Conservation (phyloP, 2,113 vertebrate species). For the Chaetodon auriga region DNA sequence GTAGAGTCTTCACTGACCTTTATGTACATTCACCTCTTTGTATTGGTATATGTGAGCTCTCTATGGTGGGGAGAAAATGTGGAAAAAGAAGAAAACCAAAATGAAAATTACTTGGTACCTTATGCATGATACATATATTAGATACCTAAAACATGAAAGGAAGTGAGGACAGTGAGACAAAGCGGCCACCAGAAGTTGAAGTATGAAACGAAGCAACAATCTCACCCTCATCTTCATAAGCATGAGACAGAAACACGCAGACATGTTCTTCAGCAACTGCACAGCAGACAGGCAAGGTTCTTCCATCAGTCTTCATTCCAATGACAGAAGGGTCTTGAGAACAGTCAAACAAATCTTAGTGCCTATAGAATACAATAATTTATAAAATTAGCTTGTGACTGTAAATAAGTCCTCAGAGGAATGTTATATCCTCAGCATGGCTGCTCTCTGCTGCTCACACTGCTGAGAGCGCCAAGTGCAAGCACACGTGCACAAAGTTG, state of each 20-base stretch:
- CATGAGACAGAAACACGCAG: background rate
- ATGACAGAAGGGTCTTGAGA: background rate
- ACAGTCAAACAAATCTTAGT: background rate
- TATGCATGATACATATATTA: background rate
- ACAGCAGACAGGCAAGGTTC: background rate
- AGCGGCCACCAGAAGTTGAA: background rate
- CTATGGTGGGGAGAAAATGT: background rate
- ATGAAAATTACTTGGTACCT: too few relatives aligned
- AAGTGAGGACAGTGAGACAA: background rate
- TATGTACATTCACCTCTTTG: background rate
- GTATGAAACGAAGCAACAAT: background rate
- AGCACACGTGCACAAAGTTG: background rate
- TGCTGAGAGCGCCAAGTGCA: constrained; percentile 18
- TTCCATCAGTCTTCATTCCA: background rate
- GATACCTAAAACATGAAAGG: background rate
- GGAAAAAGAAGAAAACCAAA: background rate
- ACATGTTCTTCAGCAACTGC: background rate
- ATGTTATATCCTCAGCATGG: constrained; percentile 2
- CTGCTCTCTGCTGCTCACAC: constrained; percentile 37
- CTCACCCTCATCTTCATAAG: background rate
- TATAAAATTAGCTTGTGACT: constrained; percentile 16
- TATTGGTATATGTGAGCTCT: background rate
- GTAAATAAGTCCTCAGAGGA: background rate
- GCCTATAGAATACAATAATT: background rate
- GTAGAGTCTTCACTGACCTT: background rate